A percentile compares a stretch with the other conserved stretches of the same genome.
phyloP scores from a whole-genome alignment of 2,113 vertebrate genomes.

The Phyllopteryx taeniolatus region DNA sequence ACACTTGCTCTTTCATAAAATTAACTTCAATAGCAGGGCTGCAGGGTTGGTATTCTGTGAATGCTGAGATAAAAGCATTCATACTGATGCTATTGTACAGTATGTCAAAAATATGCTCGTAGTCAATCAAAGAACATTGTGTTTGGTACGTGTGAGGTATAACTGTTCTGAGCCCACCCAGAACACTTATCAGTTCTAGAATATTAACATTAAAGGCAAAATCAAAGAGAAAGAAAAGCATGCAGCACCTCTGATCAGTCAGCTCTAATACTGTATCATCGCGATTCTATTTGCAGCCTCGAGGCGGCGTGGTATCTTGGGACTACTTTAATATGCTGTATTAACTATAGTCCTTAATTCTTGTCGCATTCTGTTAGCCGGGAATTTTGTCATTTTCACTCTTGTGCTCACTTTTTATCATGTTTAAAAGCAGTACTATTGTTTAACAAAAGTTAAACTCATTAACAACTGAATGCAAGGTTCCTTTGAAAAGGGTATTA shows the following conservation, averaged over 20 bases:
- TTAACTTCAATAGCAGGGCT: neutral
- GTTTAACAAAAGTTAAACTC: neutral
- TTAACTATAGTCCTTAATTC: neutral
- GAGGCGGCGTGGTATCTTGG: neutral
- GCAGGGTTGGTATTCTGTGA: neutral
- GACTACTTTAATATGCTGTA: neutral
- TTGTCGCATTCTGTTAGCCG: neutral
- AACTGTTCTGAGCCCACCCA: neutral
- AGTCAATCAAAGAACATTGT: neutral
- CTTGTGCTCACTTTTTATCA: neutral
- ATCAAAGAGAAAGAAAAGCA: neutral
- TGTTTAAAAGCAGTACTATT: neutral
- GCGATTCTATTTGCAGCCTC: neutral
- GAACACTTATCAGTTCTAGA: neutral
- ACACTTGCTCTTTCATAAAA: constrained; percentile 16
- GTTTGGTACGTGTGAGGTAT: neutral
- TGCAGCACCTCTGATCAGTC: neutral
- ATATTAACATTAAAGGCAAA: neutral
- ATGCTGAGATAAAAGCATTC: neutral
- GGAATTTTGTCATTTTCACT: neutral
- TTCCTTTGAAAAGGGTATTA: neutral
- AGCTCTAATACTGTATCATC: neutral
- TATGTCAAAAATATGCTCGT: neutral
- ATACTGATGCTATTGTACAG: too few relatives aligned
- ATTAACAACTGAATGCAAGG: neutral